These are phyloP conservation scores for Lemur catta DNA, from an alignment of 2,797 vertebrate genomes.

Conservation along the genomic window DNA sequence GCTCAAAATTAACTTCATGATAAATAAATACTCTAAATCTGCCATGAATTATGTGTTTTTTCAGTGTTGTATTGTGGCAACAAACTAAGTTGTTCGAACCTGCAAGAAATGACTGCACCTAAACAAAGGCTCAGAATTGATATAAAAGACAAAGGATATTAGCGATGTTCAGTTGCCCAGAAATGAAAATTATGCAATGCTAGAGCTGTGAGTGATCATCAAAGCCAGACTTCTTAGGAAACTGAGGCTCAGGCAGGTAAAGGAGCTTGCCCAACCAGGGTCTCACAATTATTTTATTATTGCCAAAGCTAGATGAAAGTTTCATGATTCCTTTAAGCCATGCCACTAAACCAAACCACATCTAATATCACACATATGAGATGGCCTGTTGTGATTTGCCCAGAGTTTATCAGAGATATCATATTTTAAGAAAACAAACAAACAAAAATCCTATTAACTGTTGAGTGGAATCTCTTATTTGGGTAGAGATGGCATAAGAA, in stretches of 20 bases:
- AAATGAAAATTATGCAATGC: not conserved
- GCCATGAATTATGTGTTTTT: not conserved
- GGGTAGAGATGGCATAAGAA: not conserved
- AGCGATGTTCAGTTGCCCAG: not conserved
- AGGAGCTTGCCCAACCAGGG: not conserved
- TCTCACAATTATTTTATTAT: not conserved
- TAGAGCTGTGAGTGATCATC: not conserved
- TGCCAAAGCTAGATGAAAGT: not conserved
- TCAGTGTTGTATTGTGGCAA: conserved; percentile 48
- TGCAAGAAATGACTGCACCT: not conserved
- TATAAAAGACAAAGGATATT: not conserved
- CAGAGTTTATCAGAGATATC: conserved; percentile 1
- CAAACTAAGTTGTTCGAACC: not conserved
- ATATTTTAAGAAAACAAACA: not conserved
- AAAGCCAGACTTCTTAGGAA: not conserved
- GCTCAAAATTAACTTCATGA: conserved; percentile 45
- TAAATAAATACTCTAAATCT: conserved; percentile 63
- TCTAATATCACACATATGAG: not conserved
- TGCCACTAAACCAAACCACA: not conserved
- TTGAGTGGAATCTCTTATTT: conserved; percentile 12
- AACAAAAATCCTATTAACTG: not conserved
- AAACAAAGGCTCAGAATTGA: conserved; percentile 5
- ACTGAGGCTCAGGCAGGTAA: not conserved
- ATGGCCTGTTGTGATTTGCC: not conserved
- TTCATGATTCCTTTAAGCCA: not conserved